Percentiles rank a stretch among this genome's conserved stretches.
phyloP scores from a whole-genome alignment of 1,140 invertebrate genomes.

The Campodea augens region DNA sequence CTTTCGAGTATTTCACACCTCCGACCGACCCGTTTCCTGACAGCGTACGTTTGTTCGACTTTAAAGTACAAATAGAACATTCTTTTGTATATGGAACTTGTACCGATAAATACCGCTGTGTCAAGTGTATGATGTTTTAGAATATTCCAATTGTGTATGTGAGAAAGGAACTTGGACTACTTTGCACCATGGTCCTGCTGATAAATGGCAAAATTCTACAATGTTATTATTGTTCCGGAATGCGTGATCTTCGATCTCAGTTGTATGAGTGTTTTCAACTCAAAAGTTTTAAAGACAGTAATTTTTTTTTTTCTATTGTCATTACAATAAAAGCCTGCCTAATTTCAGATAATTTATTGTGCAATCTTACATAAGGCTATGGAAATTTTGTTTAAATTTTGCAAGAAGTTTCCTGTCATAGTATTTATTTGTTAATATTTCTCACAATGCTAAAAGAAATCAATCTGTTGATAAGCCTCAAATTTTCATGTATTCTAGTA shows the following conservation, averaged over 20 bases:
- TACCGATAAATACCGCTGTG: too few relatives aligned
- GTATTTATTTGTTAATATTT: not conserved
- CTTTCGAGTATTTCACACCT: too few relatives aligned
- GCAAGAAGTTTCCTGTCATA: not conserved
- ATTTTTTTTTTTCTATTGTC: not conserved
- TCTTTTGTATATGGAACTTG: too few relatives aligned
- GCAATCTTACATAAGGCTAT: not conserved
- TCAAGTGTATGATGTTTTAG: too few relatives aligned
- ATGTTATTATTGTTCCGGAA: not conserved
- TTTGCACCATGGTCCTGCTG: too few relatives aligned
- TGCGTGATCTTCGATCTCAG: not conserved
- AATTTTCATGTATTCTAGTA: not conserved
- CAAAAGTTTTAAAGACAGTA: not conserved
- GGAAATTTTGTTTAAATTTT: not conserved
- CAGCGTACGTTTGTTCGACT: too few relatives aligned
- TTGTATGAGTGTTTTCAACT: not conserved
- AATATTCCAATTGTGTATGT: too few relatives aligned
- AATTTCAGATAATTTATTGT: not conserved
- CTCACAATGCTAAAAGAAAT: not conserved
- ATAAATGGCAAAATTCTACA: too few relatives aligned
- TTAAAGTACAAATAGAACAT: too few relatives aligned
- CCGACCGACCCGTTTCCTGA: too few relatives aligned
- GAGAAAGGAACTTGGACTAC: too few relatives aligned
- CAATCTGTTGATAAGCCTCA: not conserved
- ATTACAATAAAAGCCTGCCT: not conserved